A percentile compares a stretch with the other conserved stretches of the same genome.
Evolutionary conservation across 2,113 vertebrate species (phyloP).

Genomic region (Rhipidura dahli): DNA sequence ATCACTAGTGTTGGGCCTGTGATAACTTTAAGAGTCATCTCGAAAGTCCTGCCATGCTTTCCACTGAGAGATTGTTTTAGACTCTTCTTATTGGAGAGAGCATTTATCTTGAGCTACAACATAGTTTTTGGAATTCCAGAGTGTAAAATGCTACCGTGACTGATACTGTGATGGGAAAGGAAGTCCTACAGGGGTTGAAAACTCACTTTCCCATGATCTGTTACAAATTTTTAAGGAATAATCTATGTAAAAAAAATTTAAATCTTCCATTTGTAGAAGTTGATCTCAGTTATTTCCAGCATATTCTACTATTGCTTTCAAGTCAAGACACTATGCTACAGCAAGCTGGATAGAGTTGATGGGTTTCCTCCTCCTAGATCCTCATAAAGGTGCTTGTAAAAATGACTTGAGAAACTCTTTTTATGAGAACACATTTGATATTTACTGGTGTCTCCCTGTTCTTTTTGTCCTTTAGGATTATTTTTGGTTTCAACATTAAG

Average conservation of each 20-base stretch:
- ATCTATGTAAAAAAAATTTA: background rate
- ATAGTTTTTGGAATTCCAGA: background rate
- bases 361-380: background rate
- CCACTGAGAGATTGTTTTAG: background rate
- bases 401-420: background rate
- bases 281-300: background rate
- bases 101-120: background rate
- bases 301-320: background rate
- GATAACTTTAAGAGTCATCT: background rate
- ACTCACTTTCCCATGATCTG: background rate
- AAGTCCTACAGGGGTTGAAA: background rate
- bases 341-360: background rate
- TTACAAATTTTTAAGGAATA: background rate
- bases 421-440: background rate
- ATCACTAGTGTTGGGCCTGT: background rate
- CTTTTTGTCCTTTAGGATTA: background rate
- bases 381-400: background rate
- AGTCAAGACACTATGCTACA: background rate
- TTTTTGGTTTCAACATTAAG: background rate
- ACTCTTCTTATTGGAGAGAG: background rate
- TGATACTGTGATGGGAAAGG: background rate
- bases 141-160: background rate
- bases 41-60: background rate
- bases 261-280: background rate
- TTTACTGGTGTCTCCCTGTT: background rate